Evolutionary conservation across 2,888 invertebrate species (phyloP), one percentile per base, ranked within the genome.

Genomic region (Odontothrips loti): DNA sequence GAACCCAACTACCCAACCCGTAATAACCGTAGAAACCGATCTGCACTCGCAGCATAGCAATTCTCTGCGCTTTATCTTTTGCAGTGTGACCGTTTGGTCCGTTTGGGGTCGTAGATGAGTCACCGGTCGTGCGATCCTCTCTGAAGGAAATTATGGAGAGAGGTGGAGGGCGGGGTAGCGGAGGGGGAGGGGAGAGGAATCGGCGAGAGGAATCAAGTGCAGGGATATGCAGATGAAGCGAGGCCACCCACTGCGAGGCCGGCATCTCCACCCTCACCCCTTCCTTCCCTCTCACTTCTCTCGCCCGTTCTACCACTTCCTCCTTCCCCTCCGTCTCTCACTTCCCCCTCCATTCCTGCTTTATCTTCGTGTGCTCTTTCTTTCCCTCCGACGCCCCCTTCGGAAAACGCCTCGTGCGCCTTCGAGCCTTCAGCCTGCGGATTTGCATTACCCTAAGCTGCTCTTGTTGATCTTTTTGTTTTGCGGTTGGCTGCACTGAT

Each of bases 361-460:
- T 43, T 43, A 43, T 43, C 34, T 43, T 58, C 58, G 51, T 51
- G 51, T 10, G 51, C 51, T 51, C 58, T 58, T n/a, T 58, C 58
- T 15, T n/a, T 58, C 58, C 58, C n/a, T 43, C 2, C 34, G 34
- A 43, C 34, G 34, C 34, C 34, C 34, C 34, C 34, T 43, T 43
- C 6, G 51, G 51, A 12, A 23, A 23, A 68, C 68, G 68, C 68
- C 51, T 51, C 51, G 3, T 12, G 20, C 51, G 51, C 51, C 51
- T 51, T 12, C 51, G 58, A 15, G 58, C 58, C 68, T 75, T 75
- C 68, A 9, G 68, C 68, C 68, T 27, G n/a, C 68, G 68, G 68
- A 75, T 75, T 75, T 75, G 68, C 68, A 75, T 75, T 27, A 23
- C 23, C 68, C 23, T 75, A 75, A 75, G 68, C 68, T 27, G 68